Percentiles rank a stretch among this genome's conserved stretches.
phyloP scores from a whole-genome alignment of 1,140 invertebrate species.

The Camponotus vicinus region DNA sequence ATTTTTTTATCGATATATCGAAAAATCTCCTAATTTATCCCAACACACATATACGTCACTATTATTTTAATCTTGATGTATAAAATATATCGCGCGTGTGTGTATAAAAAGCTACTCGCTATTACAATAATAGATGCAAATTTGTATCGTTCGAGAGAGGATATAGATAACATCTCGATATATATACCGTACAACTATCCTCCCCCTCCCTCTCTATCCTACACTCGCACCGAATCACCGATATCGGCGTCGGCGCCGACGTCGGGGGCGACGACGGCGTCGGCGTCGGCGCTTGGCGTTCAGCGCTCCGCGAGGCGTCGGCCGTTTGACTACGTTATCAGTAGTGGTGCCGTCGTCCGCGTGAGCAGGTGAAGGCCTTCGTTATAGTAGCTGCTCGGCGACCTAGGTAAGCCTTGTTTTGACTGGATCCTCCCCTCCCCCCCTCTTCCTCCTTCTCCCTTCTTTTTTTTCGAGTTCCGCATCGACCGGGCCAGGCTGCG shows the following conservation, averaged over 20 bases:
- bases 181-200: neutral
- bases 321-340: conserved; percentile 61
- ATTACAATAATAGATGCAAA: conserved; percentile 39
- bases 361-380: conserved; percentile 53
- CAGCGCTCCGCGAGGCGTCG: conserved; percentile 53
- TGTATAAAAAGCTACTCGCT: neutral
- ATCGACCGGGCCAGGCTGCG: conserved; percentile 40
- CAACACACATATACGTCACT: neutral
- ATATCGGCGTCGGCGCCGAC: neutral
- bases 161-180: conserved; percentile 28
- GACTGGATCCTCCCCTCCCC: conserved; percentile 27
- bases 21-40: neutral
- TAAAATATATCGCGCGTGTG: neutral
- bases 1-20: neutral
- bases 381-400: conserved; percentile 41
- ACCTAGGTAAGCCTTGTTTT: conserved; percentile 61
- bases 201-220: neutral
- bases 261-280: neutral
- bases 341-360: conserved; percentile 58
- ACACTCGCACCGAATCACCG: neutral
- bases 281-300: conserved; percentile 46
- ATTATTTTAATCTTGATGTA: neutral
- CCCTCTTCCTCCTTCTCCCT: neutral
- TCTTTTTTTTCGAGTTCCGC: conserved; percentile 14
- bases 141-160: neutral